A percentile compares a stretch with the other conserved stretches of the same genome.
Conservation (phyloP, 2,113 vertebrate species). For the Atrichornis clamosus region DNA sequence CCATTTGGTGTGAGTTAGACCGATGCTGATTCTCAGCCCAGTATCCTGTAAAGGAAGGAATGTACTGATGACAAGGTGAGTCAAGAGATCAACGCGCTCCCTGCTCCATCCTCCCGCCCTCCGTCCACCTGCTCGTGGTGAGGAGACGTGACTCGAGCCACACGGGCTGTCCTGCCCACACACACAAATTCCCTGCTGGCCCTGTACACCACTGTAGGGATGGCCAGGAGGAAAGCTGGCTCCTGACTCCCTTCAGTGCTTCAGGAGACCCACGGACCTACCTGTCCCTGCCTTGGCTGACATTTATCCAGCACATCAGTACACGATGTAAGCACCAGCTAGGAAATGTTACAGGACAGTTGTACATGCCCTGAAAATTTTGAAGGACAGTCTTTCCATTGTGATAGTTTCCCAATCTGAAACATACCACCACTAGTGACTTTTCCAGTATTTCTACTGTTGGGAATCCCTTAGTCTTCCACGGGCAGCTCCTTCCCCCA, state of each 20-base stretch:
- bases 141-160: neutral
- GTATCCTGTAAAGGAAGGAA: neutral
- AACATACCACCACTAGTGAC: neutral
- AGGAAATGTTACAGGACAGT: neutral
- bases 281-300: neutral
- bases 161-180: neutral
- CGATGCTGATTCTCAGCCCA: neutral
- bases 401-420: neutral
- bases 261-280: accelerated
- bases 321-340: neutral
- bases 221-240: neutral
- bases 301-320: neutral
- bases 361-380: neutral
- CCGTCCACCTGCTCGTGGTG: neutral
- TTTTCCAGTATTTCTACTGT: neutral
- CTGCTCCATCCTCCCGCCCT: neutral
- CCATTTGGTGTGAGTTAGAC: neutral
- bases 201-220: neutral
- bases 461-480: neutral
- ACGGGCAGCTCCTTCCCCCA: neutral
- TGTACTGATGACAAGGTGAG: neutral
- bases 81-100: neutral
- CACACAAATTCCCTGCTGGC: neutral
- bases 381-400: neutral
- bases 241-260: neutral